These are phyloP conservation scores for Gari tellinella DNA, from an alignment of 2,888 invertebrate genomes.

Conservation along the genomic window DNA sequence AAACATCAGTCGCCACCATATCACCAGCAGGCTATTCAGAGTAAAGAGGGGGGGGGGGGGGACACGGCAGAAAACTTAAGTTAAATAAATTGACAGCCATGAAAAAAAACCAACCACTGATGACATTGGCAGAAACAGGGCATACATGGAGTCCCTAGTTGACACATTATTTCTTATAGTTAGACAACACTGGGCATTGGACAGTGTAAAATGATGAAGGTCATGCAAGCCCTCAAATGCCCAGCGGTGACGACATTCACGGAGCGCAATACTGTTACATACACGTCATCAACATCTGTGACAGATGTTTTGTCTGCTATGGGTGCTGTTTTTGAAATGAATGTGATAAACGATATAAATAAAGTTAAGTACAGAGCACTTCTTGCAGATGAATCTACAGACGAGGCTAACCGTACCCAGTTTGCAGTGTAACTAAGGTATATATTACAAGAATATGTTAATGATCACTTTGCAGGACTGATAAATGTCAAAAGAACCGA, in stretches of 20 bases:
- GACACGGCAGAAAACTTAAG: too few species aligned
- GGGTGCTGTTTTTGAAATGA: not conserved
- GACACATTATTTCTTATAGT: conserved; percentile 5
- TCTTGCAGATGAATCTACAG: conserved; percentile 30
- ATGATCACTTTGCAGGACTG: conserved; percentile 27
- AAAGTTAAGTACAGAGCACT: conserved; percentile 1
- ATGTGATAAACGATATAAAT: not conserved
- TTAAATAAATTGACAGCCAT: too few species aligned
- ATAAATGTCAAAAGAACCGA: conserved; percentile 26
- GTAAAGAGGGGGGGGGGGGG: too few species aligned
- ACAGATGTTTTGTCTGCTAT: conserved; percentile 5
- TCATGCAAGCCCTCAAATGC: not conserved
- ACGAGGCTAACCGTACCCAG: conserved; percentile 32
- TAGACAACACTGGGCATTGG: conserved; percentile 24
- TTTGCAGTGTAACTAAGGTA: conserved; percentile 24
- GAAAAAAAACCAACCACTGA: too few species aligned
- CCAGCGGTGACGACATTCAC: not conserved
- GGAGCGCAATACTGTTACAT: not conserved
- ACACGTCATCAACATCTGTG: conserved; percentile 14
- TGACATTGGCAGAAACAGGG: not conserved
- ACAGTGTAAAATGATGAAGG: conserved; percentile 1
- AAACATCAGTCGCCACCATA: too few species aligned
- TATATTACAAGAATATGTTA: not conserved
- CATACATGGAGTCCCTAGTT: conserved; percentile 15
- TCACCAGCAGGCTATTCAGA: too few species aligned